A percentile compares a stretch with the other conserved stretches of the same genome.
Conservation (phyloP, 2,797 vertebrate species). For the Chelonia mydas region DNA sequence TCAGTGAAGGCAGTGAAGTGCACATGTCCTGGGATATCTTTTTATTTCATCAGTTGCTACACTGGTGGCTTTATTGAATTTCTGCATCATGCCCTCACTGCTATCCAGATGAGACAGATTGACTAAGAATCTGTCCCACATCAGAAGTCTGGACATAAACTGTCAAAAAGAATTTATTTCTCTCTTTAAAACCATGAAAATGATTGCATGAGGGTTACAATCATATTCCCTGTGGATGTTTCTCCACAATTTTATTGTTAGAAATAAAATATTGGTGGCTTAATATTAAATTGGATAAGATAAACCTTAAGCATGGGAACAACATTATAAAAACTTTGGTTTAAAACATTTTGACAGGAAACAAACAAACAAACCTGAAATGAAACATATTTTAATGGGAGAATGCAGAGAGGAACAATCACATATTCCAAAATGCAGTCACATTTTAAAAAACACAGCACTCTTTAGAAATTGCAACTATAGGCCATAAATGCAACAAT, state of each 20-base stretch:
- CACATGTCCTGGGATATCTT: background rate
- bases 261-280: background rate
- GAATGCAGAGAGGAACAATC: background rate
- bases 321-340: background rate
- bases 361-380: background rate
- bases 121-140: background rate
- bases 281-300: background rate
- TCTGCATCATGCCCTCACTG: background rate
- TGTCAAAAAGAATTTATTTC: background rate
- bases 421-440: background rate
- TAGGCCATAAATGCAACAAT: background rate
- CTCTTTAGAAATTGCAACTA: background rate
- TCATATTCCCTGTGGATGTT: background rate
- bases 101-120: background rate
- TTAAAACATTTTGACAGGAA: background rate
- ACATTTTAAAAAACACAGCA: background rate
- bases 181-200: background rate
- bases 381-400: background rate
- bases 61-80: background rate
- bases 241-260: background rate
- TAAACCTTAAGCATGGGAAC: accelerated
- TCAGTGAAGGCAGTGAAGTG: background rate
- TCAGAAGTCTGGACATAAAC: background rate
- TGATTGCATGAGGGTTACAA: background rate
- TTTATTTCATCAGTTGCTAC: background rate